Evolutionary conservation across 2,888 invertebrate genomes (phyloP), one percentile per base, ranked within the genome.

Genomic region (Agriopis aurantiaria): DNA sequence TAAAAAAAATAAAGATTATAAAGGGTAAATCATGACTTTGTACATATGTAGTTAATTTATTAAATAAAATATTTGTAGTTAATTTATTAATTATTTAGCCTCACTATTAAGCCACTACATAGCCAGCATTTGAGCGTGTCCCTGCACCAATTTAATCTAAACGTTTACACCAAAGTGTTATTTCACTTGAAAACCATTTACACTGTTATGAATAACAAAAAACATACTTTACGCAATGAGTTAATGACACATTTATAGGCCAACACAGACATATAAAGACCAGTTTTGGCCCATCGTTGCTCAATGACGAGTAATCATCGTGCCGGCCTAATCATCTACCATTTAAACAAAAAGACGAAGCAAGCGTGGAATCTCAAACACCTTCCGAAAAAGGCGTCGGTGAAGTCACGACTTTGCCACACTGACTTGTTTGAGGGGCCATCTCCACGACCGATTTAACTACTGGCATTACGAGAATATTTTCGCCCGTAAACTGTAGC

Each of bases 281-380:
- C 60, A 59, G 45, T 69, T 63, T 55, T 1, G n/a, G 55, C 33
- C 49, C 55, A 60, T 60, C 56, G n/a, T 69, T 61, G 57, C 57
- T 14, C 68, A 60, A 65, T 56, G 65, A 23, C 56, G 65, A 52
- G 66, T 68, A 77, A 69, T 77, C 72, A 73, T 76, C 74, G 74
- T 75, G 71, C 68, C 67, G 60, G 67, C 68, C 72, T 68, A 71
- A 72, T 65, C 69, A 66, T 73, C 60, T 61, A 69, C 77, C 76
- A 80, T 85, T 80, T 78, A 76, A 74, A 62, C 62, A 62, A 62
- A 53, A 62, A 52, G 62, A 53, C 17, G 49, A 62, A 43, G 41
- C n/a, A 11, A 61, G 33, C 62, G 53, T 62, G 62, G 62, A 62
- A 62, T 62, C 33, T 33, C 8, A 53, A 45, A 62, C 62, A 62